phyloP scores from a whole-genome alignment of 1,140 invertebrate species.

The Oreohelix idahoensis region DNA sequence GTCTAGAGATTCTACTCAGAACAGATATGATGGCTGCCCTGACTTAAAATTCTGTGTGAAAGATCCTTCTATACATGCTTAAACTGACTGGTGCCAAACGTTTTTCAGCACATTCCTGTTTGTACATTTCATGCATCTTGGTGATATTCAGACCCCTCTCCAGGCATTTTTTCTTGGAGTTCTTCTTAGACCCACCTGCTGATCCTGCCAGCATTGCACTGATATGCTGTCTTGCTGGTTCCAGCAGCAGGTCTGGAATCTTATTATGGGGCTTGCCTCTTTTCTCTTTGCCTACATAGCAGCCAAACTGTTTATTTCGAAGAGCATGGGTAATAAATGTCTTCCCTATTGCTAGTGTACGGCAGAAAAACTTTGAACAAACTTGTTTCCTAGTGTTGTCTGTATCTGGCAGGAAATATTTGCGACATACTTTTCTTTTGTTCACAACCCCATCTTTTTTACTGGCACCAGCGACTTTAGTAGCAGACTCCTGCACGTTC shows the following conservation, averaged over 20 bases:
- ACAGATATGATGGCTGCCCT: background rate
- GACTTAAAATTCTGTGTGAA: slow-evolving; percentile 31
- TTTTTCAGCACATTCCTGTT: background rate
- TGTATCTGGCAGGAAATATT: slow-evolving; percentile 21
- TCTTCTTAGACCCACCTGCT: background rate
- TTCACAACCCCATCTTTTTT: background rate
- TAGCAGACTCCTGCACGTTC: slow-evolving; percentile 14
- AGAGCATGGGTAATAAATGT: slow-evolving; percentile 26
- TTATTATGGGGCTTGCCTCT: slow-evolving; percentile 25
- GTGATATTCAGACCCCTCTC: slow-evolving; percentile 15
- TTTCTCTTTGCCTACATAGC: slow-evolving; percentile 24
- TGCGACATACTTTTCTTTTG: slow-evolving; percentile 22
- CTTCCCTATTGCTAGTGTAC: slow-evolving; percentile 25
- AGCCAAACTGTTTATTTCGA: slow-evolving; percentile 23
- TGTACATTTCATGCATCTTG: slow-evolving; percentile 26
- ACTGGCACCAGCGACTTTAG: background rate
- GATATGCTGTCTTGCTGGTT: slow-evolving; percentile 18
- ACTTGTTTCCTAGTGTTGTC: slow-evolving; percentile 31
- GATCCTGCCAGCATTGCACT: background rate
- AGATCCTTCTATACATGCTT: slow-evolving; percentile 26
- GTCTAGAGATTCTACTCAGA: background rate
- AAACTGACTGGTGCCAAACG: slow-evolving; percentile 2
- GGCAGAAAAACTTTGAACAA: slow-evolving; percentile 18
- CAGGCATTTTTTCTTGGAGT: slow-evolving; percentile 9
- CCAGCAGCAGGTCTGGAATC: background rate